Conservation (phyloP, 2,797 vertebrate genomes). For the Falco biarmicus region DNA sequence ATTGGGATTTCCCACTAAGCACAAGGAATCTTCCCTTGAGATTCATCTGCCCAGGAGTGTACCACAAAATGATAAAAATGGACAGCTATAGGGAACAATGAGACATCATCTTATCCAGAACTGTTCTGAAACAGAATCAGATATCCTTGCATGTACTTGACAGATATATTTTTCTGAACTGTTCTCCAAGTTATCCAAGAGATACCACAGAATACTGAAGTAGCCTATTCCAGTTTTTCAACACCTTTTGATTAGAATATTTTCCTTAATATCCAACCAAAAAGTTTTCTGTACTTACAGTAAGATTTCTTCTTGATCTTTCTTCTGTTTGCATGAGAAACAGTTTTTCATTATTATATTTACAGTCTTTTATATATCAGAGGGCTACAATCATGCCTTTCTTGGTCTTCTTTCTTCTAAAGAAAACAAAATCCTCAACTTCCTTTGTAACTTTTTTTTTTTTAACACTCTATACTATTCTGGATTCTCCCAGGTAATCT, state of each 20-base stretch:
- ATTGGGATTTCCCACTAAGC: slow-evolving; percentile 37
- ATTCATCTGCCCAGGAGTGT: neutral
- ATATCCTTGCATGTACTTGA: neutral
- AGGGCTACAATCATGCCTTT: neutral
- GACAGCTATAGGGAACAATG: neutral
- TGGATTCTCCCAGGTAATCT: neutral
- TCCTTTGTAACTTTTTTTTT: neutral
- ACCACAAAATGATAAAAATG: neutral
- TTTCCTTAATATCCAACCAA: neutral
- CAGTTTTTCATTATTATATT: neutral
- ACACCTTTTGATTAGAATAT: neutral
- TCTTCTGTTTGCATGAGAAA: neutral
- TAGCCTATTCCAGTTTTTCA: neutral
- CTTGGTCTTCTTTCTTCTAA: neutral
- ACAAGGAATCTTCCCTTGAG: neutral
- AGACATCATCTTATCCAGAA: neutral
- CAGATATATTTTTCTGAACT: neutral
- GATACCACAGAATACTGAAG: neutral
- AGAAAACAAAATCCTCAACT: neutral
- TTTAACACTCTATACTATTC: neutral
- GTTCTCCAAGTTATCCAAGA: neutral
- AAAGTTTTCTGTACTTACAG: neutral
- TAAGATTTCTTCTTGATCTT: neutral
- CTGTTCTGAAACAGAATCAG: neutral
- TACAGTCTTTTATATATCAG: neutral